Evolutionary conservation across 2,888 invertebrate species (phyloP).

Genomic region (Silvanus unidentatus): DNA sequence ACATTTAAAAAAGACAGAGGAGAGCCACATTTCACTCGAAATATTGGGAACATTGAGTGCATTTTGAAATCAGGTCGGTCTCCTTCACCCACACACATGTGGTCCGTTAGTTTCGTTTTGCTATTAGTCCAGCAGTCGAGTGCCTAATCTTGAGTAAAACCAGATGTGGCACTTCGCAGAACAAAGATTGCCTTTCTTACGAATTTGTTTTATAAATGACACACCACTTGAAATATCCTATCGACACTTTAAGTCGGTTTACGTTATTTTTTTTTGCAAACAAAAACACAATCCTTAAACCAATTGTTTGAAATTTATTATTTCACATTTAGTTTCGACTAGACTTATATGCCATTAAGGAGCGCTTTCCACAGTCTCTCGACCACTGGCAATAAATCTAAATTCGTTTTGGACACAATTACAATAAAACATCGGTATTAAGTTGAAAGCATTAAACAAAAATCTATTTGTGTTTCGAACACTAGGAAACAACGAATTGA

Average conservation of each 20-base stretch:
- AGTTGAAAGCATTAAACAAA: background rate
- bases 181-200: constrained; percentile 31
- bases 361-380: too few species aligned
- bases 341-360: too few species aligned
- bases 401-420: background rate
- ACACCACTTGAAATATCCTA: constrained; percentile 2
- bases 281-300: background rate
- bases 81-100: constrained; percentile 18
- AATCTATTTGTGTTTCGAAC: constrained; percentile 1
- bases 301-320: too few species aligned
- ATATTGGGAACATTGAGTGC: constrained; percentile 9
- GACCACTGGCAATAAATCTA: constrained; percentile 2
- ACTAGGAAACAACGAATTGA: constrained; percentile 1
- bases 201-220: constrained; percentile 2
- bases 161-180: constrained; percentile 31
- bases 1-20: background rate
- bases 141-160: constrained; percentile 34
- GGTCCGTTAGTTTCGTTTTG: constrained; percentile 16
- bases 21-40: background rate
- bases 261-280: background rate
- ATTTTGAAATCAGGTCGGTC: constrained; percentile 33
- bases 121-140: constrained; percentile 30
- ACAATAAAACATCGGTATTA: background rate
- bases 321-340: too few species aligned
- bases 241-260: background rate